Evolutionary conservation across 2,888 invertebrate species (phyloP).

Genomic region (Ariolimax columbianus): DNA sequence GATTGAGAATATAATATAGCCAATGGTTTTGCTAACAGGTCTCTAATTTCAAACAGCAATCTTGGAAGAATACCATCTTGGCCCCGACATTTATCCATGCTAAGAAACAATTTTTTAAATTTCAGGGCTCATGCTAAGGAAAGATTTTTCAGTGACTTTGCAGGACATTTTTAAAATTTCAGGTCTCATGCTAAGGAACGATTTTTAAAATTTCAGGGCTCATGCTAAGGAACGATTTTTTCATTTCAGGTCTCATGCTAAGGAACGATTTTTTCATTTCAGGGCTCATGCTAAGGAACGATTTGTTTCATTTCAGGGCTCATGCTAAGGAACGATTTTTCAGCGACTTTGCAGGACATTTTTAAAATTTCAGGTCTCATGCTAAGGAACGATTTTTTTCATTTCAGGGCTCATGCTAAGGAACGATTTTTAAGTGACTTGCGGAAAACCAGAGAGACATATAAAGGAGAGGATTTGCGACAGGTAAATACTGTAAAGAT

Average conservation of each 20-base stretch:
- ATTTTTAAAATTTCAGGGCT: no score
- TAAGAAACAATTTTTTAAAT: not conserved
- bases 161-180: no score
- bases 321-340: slow-evolving; percentile 93
- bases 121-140: slow-evolving; percentile 84
- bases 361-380: slow-evolving; percentile 69
- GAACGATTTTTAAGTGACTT: slow-evolving; percentile 97
- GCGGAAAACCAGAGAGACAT: slow-evolving; percentile 92
- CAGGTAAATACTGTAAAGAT: slow-evolving; percentile 72
- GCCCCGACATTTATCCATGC: no score
- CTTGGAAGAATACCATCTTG: no score
- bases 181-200: slow-evolving; percentile 87
- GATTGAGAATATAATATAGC: no score
- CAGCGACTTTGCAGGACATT: no score
- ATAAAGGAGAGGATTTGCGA: slow-evolving; percentile 86
- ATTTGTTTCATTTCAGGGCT: slow-evolving; percentile 61
- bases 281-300: no score
- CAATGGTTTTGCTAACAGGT: no score
- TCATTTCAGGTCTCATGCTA: no score
- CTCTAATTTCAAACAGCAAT: no score
- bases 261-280: no score
- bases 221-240: no score
- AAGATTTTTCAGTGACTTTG: slow-evolving; percentile 95
- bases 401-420: slow-evolving; percentile 81
- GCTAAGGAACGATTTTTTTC: not conserved